A percentile compares a stretch with the other conserved stretches of the same genome.
These are phyloP conservation scores for Indicator indicator DNA, from an alignment of 2,113 vertebrate species.

Conservation along the genomic window DNA sequence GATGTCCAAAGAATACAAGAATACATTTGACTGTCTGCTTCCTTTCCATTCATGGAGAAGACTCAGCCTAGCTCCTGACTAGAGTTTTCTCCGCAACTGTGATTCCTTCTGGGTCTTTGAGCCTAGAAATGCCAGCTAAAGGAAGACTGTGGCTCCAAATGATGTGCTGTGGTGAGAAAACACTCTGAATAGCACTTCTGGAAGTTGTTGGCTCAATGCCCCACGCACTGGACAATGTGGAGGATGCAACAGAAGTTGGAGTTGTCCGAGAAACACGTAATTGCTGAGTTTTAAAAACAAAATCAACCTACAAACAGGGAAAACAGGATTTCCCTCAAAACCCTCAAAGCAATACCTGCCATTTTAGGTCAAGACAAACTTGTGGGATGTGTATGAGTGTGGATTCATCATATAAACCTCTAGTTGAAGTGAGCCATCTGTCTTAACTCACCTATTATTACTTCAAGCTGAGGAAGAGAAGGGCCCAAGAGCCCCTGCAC, in stretches of 20 bases:
- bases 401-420: not conserved
- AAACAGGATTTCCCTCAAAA: not conserved
- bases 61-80: not conserved
- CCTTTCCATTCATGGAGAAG: not conserved
- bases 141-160: not conserved
- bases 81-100: not conserved
- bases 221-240: not conserved
- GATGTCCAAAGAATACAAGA: not conserved
- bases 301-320: not conserved
- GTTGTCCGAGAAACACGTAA: not conserved
- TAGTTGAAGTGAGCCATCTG: not conserved
- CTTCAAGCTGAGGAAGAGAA: not conserved
- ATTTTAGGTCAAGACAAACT: not conserved
- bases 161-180: not conserved
- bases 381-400: not conserved
- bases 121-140: not conserved
- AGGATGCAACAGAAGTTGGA: not conserved
- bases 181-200: not conserved
- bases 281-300: not conserved
- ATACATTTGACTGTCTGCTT: not conserved
- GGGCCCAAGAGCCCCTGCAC: not conserved
- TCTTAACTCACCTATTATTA: not conserved
- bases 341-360: not conserved
- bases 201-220: not conserved
- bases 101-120: not conserved